Evolutionary conservation across 2,797 vertebrate genomes (phyloP), one percentile per base, ranked within the genome.

Genomic region (Astyanax mexicanus): DNA sequence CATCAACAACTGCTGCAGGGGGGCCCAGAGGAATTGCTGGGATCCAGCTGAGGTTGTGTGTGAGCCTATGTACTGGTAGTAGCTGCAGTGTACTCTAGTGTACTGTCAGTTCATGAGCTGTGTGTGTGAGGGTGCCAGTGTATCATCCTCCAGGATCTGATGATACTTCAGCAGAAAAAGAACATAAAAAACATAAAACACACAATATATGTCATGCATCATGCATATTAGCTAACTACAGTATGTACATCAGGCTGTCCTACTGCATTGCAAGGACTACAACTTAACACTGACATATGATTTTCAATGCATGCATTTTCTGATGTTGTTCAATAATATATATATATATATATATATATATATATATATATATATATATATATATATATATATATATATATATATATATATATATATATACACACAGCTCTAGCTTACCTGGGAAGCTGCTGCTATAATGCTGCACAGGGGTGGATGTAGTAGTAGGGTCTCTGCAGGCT

Each of bases 361-460:
- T n/a, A n/a, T n/a, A n/a, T n/a, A n/a, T n/a, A n/a, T n/a, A n/a
- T n/a, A n/a, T n/a, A n/a, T n/a, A n/a, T n/a, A n/a, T n/a, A n/a
- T n/a, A n/a, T n/a, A n/a, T n/a, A n/a, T n/a, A n/a, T n/a, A n/a
- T n/a, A n/a, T n/a, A n/a, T n/a, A n/a, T n/a, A n/a, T n/a, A n/a
- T n/a, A n/a, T n/a, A n/a, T n/a, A n/a, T n/a, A n/a, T n/a, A n/a
- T n/a, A n/a, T n/a, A n/a, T n/a, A n/a, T n/a, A n/a, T n/a, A n/a
- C n/a, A n/a, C n/a, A 17, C 21, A 49, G 62, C 49, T 25, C 1
- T 11, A 13, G 49, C 60, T 72, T 54, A 78, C 75, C 75, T 67
- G 42, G 49, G n/a, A 66, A 40, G 69, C 40, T 51, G 17, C n/a
- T n/a, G n/a, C n/a, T n/a, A n/a, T n/a, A n/a, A n/a, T n/a, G n/a